phyloP scores from a whole-genome alignment of 2,113 vertebrate species.

The Salvelinus fontinalis region DNA sequence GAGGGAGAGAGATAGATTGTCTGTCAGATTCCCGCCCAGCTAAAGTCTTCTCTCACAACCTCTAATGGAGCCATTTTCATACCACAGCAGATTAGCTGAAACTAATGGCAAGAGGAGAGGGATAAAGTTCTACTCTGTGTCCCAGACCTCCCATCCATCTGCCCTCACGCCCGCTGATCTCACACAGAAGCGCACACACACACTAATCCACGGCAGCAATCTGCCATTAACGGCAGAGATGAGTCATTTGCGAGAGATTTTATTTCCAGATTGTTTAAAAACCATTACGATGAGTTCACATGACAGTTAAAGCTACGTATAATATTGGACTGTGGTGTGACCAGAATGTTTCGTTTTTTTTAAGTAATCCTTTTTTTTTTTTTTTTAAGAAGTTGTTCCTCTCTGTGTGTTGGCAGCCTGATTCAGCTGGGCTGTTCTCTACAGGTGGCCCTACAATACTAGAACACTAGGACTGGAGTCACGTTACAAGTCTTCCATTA shows the following conservation, averaged over 20 bases:
- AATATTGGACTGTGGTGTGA: slow-evolving; percentile 8
- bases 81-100: slow-evolving; percentile 30
- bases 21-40: not conserved
- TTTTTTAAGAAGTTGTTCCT: too few species aligned
- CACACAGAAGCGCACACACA: not conserved
- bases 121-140: slow-evolving; percentile 48
- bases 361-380: not conserved
- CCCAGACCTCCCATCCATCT: slow-evolving; percentile 48
- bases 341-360: slow-evolving; percentile 31
- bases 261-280: too few species aligned
- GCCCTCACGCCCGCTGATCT: slow-evolving; percentile 25
- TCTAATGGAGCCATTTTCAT: slow-evolving; percentile 27
- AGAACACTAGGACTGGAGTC: not conserved
- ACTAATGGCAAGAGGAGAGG: slow-evolving; percentile 50
- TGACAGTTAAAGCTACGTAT: too few species aligned
- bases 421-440: not conserved
- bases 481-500: not conserved
- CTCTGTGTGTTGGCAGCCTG: too few species aligned
- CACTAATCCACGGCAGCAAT: slow-evolving; percentile 23
- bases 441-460: not conserved
- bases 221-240: slow-evolving; percentile 17
- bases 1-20: slow-evolving; percentile 24
- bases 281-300: too few species aligned
- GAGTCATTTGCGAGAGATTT: too few species aligned
- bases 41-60: slow-evolving; percentile 1